phyloP scores from a whole-genome alignment of 2,797 vertebrate species.

The Halcyon smyrnensis region DNA sequence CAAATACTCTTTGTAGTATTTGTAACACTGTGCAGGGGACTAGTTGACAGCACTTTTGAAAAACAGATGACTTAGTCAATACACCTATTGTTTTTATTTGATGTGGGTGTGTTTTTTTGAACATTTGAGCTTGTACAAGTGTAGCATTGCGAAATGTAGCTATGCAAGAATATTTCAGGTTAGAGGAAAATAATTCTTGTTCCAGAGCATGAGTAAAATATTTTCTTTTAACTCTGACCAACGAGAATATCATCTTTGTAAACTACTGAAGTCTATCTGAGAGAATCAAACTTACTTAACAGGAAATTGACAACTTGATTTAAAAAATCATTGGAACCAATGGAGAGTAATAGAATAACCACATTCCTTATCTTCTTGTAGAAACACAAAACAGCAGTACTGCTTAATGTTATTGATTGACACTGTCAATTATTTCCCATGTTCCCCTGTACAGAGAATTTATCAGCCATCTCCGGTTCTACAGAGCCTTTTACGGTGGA shows the following conservation, averaged over 20 bases:
- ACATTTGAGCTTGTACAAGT: background rate
- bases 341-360: background rate
- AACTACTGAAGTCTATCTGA: background rate
- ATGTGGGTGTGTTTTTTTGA: rapidly evolving
- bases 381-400: background rate
- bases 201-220: background rate
- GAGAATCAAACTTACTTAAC: background rate
- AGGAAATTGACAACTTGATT: background rate
- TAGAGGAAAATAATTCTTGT: background rate
- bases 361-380: background rate
- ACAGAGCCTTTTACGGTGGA: conserved; percentile 83
- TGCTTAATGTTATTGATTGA: background rate
- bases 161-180: background rate
- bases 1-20: background rate
- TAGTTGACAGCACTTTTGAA: background rate
- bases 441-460: conserved; percentile 82
- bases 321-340: background rate
- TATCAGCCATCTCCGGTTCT: conserved; percentile 79
- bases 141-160: background rate
- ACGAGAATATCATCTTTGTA: background rate
- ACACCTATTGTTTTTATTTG: background rate
- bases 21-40: background rate
- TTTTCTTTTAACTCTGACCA: background rate
- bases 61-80: background rate
- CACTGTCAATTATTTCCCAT: background rate